These are phyloP conservation scores for Musca domestica DNA, from an alignment of 1,140 invertebrate genomes.

Conservation along the genomic window DNA sequence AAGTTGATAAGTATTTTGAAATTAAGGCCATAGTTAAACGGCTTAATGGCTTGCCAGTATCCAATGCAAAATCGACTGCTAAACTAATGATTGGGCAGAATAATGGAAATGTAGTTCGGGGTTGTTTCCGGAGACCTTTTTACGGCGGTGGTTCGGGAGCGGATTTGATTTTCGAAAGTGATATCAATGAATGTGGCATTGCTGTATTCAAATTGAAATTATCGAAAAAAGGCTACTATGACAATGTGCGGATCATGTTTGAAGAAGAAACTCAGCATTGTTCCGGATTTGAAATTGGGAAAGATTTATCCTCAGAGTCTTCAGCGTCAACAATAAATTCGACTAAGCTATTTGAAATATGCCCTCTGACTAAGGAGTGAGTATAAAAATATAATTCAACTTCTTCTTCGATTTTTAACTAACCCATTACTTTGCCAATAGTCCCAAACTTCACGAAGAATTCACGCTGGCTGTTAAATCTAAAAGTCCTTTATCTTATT, in stretches of 20 bases:
- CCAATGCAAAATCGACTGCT: no score
- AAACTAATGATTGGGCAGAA: conserved; percentile 7
- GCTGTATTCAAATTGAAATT: background rate
- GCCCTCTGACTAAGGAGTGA: background rate
- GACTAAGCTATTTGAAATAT: background rate
- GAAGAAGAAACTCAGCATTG: background rate
- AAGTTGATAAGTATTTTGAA: background rate
- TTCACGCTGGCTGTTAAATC: conserved; percentile 77
- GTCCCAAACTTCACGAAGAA: conserved; percentile 67
- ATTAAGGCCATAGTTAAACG: background rate
- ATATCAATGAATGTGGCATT: no score
- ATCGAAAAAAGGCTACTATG: background rate
- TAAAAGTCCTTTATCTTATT: conserved; percentile 71
- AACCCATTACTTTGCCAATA: no score
- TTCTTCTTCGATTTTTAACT: no score
- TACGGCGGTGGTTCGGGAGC: no score
- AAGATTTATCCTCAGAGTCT: no score
- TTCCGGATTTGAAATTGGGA: background rate
- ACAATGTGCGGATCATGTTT: background rate
- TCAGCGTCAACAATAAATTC: no score
- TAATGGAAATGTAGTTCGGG: no score
- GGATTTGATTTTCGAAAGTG: no score
- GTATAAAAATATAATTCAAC: background rate
- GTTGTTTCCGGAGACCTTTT: no score
- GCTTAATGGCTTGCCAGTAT: no score